These are phyloP conservation scores for Acleris holmiana DNA, from an alignment of 2,888 invertebrate species.

Conservation along the genomic window DNA sequence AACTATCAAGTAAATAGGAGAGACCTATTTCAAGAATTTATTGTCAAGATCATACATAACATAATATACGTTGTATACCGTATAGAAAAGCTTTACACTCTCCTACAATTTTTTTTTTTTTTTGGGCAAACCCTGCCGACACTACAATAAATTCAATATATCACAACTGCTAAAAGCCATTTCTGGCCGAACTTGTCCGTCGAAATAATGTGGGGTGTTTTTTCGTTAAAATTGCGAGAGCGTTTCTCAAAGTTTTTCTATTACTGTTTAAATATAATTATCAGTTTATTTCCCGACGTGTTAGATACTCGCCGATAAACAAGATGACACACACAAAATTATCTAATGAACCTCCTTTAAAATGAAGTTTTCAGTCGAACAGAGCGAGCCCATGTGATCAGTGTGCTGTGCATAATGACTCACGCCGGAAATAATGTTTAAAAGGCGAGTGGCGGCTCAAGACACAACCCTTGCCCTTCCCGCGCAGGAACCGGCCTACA, in stretches of 20 bases:
- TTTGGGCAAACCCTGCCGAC: conserved; percentile 34
- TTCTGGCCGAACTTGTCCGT: not conserved
- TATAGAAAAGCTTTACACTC: not conserved
- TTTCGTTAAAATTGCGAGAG: too few relatives aligned
- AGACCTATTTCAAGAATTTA: too few relatives aligned
- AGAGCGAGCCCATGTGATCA: conserved; percentile 53
- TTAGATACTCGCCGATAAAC: conserved; percentile 16
- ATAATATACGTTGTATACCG: not conserved
- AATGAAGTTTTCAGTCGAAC: conserved; percentile 43
- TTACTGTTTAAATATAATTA: too few relatives aligned
- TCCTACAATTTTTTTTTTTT: conserved; percentile 18
- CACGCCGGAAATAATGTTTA: conserved; percentile 68
- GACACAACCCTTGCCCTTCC: conserved; percentile 56
- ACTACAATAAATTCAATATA: conserved; percentile 64
- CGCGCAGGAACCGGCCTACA: conserved; percentile 52
- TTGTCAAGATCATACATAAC: too few relatives aligned
- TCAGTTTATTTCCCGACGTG: too few relatives aligned
- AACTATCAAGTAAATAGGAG: not conserved
- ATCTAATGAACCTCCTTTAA: conserved; percentile 43
- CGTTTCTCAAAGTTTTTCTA: too few relatives aligned
- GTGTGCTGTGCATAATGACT: conserved; percentile 66
- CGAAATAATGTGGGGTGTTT: too few relatives aligned
- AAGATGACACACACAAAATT: conserved; percentile 32
- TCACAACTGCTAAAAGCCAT: conserved; percentile 45
- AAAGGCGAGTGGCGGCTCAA: conserved; percentile 50